Base-by-base conservation (phyloP, 1,140 invertebrate species). In the Apis cerana region DNA sequence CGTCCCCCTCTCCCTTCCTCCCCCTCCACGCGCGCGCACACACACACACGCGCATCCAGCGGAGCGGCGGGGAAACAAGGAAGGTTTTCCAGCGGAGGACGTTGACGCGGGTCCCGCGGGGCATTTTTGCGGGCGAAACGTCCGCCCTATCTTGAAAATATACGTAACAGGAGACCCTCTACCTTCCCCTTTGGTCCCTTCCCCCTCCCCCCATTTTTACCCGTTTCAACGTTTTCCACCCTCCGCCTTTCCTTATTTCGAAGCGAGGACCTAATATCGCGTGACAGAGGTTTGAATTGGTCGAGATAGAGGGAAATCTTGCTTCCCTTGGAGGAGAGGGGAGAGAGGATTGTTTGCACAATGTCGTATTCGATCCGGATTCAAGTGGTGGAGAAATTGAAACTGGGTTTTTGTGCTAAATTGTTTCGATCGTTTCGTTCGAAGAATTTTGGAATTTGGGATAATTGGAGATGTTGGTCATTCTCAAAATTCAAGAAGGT, bases 41-140 rank as follows among this genome's bases (percentile, higher is more conserved):
- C 33, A 3, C 33, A 33, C 33, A 4, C 33, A 33, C 33, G 2
- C 33, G 4, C 33, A 5, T 43, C 33, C 4, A 43, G 33, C 33
- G 33, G 5, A 43, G 33, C 33, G 33, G 33, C 4, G 33, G 33
- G 54, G 62, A 79, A 72, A 67, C 68, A 71, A 64, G 68, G 52
- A 15, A 54, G 74, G n/a, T 88, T 91, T 90, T 90, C 76, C 85
- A 43, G 7, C 89, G 85, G 65, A 87, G 90, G 89, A 92, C 92
- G 91, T 93, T 93, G 92, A 93, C 92, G 90, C 85, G 89, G 88
- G 90, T 94, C 92, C 91, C 93, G 89, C 83, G 92, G 91, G 93
- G 90, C 91, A 93, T 91, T 93, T 93, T 93, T 91, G 85, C 90
- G 88, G 86, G 91, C 88, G 84, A 87, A 87, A 89, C 83, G 87